Base-by-base conservation (phyloP, 2,113 vertebrate genomes). In the Pollimyrus isidori region DNA sequence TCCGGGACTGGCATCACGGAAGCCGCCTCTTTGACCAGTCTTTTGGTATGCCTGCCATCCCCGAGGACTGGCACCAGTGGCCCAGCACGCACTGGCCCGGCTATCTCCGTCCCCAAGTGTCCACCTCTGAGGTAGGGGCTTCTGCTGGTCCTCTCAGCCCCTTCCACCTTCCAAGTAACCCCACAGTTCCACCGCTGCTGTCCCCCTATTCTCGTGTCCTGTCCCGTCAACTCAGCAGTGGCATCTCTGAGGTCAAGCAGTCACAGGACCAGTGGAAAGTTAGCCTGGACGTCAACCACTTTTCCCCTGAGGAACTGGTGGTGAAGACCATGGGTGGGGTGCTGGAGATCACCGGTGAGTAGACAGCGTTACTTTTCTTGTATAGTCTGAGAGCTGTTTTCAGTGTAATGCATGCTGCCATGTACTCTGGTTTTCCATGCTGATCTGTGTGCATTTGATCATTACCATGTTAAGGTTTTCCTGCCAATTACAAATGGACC, bases 261-360 rank as follows among this genome's bases (percentile, higher is more conserved):
- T 97, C 95, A 0, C 92, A 95, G 4, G 96, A 97, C 93, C 94
- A 94, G 92, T 97, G 95, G 95, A 96, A 95, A 90, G 95, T 97
- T 93, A 94, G 95, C 94, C 50, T 97, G 94, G 96, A 97, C 0
- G 96, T 97, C 93, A 96, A 95, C 92, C 96, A 96, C 92, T 96
- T 97, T 73, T 93, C 96, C 3, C 97, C 97, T 0, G 95, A 96
- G 91, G 95, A 96, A 92, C 94, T 97, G 93, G 95, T 95, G 87
- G 95, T 97, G 52, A 96, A 97, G 92, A 96, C 95, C 90, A 96
- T 95, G 93, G 96, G 96, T 10, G 96, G 96, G 0, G 93, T 96
- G 42, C 96, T 97, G 90, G 97, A 97, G 94, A 96, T 97, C 23
- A 96, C 95, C 0, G 97, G 97, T 97, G 90, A 92, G 94, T 91